These are phyloP conservation scores for Cephus rjabovi DNA, from an alignment of 2,888 invertebrate species.

Conservation along the genomic window DNA sequence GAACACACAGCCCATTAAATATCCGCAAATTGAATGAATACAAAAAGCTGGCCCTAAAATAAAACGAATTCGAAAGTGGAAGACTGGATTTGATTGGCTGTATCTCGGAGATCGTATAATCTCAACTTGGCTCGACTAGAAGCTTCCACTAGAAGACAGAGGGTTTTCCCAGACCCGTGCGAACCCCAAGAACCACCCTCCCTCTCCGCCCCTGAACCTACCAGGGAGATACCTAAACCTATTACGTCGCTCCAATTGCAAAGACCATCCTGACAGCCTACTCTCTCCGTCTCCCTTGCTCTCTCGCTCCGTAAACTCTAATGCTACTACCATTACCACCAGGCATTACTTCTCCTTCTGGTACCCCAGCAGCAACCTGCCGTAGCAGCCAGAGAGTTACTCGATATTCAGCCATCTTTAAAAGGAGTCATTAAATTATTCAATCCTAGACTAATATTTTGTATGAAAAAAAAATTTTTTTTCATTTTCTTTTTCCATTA, in stretches of 20 bases:
- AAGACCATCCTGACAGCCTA: background rate
- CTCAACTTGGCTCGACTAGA: background rate
- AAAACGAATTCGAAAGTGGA: constrained; percentile 14
- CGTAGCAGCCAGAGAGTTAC: background rate
- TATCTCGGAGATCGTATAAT: constrained; percentile 14
- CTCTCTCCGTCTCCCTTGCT: too few species aligned
- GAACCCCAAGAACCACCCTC: background rate
- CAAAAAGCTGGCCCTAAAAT: constrained; percentile 14
- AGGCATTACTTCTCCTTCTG: background rate
- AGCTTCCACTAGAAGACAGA: background rate
- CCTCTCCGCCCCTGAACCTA: background rate
- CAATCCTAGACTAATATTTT: too few species aligned
- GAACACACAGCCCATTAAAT: background rate
- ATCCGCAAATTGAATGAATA: background rate
- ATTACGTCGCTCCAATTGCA: background rate
- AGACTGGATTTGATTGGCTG: constrained; percentile 20
- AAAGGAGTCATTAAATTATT: background rate
- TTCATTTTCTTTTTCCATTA: too few species aligned
- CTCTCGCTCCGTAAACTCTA: background rate
- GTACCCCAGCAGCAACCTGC: background rate
- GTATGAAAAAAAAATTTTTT: too few species aligned
- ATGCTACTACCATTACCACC: background rate
- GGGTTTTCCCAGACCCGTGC: background rate
- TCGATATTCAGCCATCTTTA: background rate
- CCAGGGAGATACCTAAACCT: background rate